phyloP scores from a whole-genome alignment of 2,797 vertebrate species.

The Diceros bicornis region DNA sequence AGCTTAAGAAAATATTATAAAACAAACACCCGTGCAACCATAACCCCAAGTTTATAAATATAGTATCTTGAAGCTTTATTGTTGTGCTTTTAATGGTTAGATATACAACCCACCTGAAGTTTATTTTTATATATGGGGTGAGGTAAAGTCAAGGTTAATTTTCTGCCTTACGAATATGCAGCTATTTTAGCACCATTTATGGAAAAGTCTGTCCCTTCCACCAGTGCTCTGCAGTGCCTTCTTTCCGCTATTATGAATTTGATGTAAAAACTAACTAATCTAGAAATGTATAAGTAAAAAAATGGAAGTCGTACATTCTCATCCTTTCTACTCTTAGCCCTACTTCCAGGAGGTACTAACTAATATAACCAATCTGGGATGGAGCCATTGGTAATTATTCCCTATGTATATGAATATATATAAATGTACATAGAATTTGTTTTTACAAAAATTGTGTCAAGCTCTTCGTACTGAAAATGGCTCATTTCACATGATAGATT shows the following conservation, averaged over 20 bases:
- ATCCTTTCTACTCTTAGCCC: background rate
- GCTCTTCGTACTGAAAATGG: background rate
- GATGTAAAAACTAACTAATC: background rate
- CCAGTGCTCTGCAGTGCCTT: background rate
- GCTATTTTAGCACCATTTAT: background rate
- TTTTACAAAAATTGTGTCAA: conserved; percentile 18
- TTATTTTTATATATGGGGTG: background rate
- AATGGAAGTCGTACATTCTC: background rate
- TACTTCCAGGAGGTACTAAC: background rate
- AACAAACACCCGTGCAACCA: background rate
- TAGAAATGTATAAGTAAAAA: conserved; percentile 39
- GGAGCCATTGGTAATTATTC: conserved; percentile 33
- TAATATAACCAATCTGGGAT: background rate
- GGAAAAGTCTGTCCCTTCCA: background rate
- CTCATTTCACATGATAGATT: background rate
- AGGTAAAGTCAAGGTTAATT: background rate
- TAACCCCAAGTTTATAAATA: background rate
- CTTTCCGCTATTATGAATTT: background rate
- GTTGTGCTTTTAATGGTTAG: conserved; percentile 16
- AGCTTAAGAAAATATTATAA: conserved; percentile 37
- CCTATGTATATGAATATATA: background rate
- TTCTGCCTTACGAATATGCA: background rate
- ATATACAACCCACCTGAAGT: background rate
- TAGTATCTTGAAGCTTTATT: background rate
- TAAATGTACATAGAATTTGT: conserved; percentile 1